Conservation (phyloP, 2,797 vertebrate species). For the Meda fulgida region DNA sequence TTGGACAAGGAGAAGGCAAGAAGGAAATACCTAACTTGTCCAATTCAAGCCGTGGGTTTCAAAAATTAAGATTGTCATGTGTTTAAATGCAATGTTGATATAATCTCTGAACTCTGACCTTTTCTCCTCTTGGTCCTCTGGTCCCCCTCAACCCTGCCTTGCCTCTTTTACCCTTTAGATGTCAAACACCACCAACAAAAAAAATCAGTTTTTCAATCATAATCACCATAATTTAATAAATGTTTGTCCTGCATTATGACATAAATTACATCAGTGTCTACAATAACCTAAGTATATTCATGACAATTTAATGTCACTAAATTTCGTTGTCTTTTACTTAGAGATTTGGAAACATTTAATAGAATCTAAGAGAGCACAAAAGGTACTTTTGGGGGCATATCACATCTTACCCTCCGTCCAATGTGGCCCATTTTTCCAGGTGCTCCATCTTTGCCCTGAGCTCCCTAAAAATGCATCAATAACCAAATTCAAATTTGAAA, state of each 20-base stretch:
- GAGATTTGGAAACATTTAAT: neutral
- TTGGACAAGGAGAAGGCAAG: constrained; percentile 26
- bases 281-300: neutral
- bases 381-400: neutral
- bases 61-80: neutral
- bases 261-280: neutral
- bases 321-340: neutral
- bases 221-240: neutral
- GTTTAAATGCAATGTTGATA: constrained; percentile 12
- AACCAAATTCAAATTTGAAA: constrained; percentile 37
- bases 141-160: constrained; percentile 79
- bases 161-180: constrained; percentile 83
- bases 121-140: constrained; percentile 80
- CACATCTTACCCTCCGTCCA: constrained; percentile 79
- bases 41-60: neutral
- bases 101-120: constrained; percentile 72
- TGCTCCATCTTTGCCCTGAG: constrained; percentile 72
- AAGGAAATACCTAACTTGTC: constrained; percentile 40
- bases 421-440: constrained; percentile 73
- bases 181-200: neutral
- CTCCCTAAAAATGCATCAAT: constrained; percentile 73
- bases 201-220: neutral
- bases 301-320: neutral
- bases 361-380: neutral
- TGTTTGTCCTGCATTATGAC: neutral